Percentiles rank a stretch among this genome's conserved stretches.
Evolutionary conservation across 2,797 vertebrate species (phyloP).

Genomic region (Thalassophryne amazonica): DNA sequence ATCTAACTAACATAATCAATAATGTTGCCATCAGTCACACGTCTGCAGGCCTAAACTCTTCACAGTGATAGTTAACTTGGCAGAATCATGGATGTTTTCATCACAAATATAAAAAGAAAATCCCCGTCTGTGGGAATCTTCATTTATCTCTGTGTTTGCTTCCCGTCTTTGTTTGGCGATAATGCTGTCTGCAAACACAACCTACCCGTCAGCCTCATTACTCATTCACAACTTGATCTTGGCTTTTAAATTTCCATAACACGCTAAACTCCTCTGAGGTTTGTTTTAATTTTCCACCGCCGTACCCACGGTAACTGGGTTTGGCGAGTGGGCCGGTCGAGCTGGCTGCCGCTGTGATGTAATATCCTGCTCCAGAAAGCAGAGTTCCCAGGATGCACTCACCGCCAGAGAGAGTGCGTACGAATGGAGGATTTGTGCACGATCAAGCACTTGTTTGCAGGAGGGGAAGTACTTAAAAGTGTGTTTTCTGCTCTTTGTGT

Average conservation of each 20-base stretch:
- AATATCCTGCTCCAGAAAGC: constrained; percentile 45
- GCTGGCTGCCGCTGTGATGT: constrained; percentile 35
- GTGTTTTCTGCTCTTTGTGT: not conserved
- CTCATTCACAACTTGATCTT: constrained; percentile 42
- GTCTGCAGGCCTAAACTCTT: too few species aligned
- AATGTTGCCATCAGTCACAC: too few species aligned
- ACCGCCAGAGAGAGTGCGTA: not conserved
- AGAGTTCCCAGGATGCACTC: constrained; percentile 58
- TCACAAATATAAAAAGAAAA: not conserved
- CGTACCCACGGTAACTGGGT: constrained; percentile 53
- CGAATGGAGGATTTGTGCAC: not conserved
- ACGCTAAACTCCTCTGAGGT: constrained; percentile 34
- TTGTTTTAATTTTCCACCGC: constrained; percentile 61
- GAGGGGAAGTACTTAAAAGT: constrained; percentile 8
- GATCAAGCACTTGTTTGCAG: constrained; percentile 6
- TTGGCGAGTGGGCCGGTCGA: constrained; percentile 14
- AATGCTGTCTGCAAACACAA: constrained; percentile 14
- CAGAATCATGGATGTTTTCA: not conserved
- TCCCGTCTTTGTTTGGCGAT: constrained; percentile 8
- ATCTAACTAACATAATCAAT: too few species aligned
- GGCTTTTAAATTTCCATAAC: constrained; percentile 46
- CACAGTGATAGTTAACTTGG: too few species aligned
- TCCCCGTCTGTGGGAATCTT: not conserved
- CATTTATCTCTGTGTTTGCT: constrained; percentile 13
- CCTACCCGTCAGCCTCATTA: constrained; percentile 14